Evolutionary conservation across 2,113 vertebrate species (phyloP), one percentile per base, ranked within the genome.

Genomic region (Pteronura brasiliensis): DNA sequence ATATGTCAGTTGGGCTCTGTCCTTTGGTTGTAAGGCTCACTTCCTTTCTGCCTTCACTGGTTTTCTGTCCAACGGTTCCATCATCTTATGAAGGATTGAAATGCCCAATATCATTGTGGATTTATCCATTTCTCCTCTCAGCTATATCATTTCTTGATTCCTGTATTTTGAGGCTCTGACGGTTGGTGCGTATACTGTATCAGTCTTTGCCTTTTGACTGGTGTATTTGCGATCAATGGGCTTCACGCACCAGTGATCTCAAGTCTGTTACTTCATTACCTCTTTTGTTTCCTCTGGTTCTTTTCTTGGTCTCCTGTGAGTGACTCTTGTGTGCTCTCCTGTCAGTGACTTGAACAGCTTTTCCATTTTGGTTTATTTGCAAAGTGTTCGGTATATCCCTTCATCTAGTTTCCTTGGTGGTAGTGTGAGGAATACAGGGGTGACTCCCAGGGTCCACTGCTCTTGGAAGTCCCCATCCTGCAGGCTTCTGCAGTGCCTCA

Each of bases 341-440:
- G n/a, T n/a, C n/a, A n/a, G 29, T 47, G 47, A 47, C 39, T 84
- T 29, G 47, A 44, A 29, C 3, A 36, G 39, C 42, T 74, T 76
- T 61, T 84, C 42, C 10, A 1, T 82, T 59, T 21, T 83, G 29
- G 6, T 76, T 65, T 90, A 23, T 52, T 44, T 84, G 61, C 17
- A 21, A 3, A 44, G 6, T 90, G 57, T 90, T 83, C n/a, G 55
- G 27, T 82, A 10, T 89, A 39, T 63, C 36, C 6, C 2, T 55
- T 63, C 7, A 36, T 44, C 20, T 18, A 17, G 1, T 77, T 84
- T 84, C 84, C 69, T 76, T 17, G 15, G 8, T 44, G n/a, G 13
- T 47, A 17, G n/a, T 21, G 44, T 0, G 76, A 0, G 2, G 59
- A 17, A 21, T 31, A 10, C 12, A 31, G 0, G 4, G 9, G 3